These are phyloP conservation scores for Misgurnus anguillicaudatus DNA, from an alignment of 2,113 vertebrate genomes.

Conservation along the genomic window DNA sequence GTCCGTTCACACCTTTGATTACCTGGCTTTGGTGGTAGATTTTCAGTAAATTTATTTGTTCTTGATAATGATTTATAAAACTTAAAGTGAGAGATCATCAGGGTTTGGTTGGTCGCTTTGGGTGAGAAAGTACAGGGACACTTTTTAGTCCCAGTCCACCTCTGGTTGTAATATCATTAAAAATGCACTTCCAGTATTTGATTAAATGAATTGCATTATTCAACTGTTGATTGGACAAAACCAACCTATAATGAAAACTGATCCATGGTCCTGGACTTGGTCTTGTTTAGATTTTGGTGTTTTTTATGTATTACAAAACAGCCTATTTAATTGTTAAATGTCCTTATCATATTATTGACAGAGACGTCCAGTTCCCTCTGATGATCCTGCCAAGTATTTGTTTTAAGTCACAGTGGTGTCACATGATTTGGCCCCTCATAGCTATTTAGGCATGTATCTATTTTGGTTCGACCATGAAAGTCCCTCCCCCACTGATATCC, in stretches of 20 bases:
- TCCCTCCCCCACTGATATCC: not conserved
- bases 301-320: not conserved
- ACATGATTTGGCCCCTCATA: not conserved
- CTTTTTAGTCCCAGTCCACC: too few species aligned
- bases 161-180: too few species aligned
- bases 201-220: too few species aligned
- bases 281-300: not conserved
- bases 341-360: not conserved
- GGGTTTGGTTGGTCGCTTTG: too few species aligned
- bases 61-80: too few species aligned
- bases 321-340: not conserved
- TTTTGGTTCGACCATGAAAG: constrained; percentile 6
- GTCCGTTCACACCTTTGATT: too few species aligned
- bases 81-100: too few species aligned
- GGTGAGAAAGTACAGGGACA: too few species aligned
- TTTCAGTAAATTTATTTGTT: too few species aligned
- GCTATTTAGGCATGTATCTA: constrained; percentile 10
- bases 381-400: not conserved
- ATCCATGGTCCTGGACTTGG: not conserved
- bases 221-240: not conserved
- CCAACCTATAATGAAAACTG: not conserved
- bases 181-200: too few species aligned
- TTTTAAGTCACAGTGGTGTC: not conserved
- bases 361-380: not conserved
- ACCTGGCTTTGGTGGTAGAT: too few species aligned